phyloP scores from a whole-genome alignment of 2,797 vertebrate genomes.

The Micromesistius poutassou region DNA sequence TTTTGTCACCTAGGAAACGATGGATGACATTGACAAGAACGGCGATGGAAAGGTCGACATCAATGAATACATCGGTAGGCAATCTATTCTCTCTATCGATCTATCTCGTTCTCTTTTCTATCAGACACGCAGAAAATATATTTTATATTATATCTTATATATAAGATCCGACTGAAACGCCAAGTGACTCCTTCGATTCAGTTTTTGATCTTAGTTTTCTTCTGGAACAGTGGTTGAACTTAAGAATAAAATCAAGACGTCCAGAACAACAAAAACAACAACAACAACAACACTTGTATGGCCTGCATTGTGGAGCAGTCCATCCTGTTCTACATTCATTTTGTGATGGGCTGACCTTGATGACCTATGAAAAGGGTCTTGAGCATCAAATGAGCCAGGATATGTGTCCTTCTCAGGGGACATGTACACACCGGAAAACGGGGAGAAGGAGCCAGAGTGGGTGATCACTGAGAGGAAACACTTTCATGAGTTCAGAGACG shows the following conservation, averaged over 20 bases:
- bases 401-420: conserved; percentile 73
- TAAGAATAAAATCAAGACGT: not conserved
- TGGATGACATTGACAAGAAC: conserved; percentile 88
- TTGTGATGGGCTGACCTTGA: not conserved
- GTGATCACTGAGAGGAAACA: conserved; percentile 82
- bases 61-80: conserved; percentile 85
- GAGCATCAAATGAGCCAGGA: not conserved
- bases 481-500: conserved; percentile 80
- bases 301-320: not conserved
- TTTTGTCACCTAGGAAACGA: conserved; percentile 75
- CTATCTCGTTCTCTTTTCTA: not conserved
- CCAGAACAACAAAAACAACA: not conserved
- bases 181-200: not conserved
- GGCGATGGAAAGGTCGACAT: conserved; percentile 80
- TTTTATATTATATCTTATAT: no score
- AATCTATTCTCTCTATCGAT: not conserved
- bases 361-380: not conserved
- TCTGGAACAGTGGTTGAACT: not conserved
- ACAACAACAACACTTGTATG: not conserved
- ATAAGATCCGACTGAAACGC: not conserved
- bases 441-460: conserved; percentile 83
- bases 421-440: conserved; percentile 72
- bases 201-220: not conserved
- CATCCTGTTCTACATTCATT: not conserved
- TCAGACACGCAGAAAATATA: no score